phyloP scores from a whole-genome alignment of 2,797 vertebrate species.

The Tamandua tetradactyla region DNA sequence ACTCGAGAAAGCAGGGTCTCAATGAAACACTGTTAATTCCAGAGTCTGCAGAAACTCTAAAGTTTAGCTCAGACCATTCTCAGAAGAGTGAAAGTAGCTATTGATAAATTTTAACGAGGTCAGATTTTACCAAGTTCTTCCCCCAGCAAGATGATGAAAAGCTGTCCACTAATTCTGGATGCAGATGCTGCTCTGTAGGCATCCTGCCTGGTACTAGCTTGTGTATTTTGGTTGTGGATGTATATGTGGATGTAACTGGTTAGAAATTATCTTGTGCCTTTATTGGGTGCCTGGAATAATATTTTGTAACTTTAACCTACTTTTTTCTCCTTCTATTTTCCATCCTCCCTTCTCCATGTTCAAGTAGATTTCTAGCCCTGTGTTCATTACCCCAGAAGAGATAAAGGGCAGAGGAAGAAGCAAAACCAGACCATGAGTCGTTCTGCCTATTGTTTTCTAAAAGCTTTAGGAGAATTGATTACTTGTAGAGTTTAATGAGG shows the following conservation, averaged over 20 bases:
- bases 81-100: neutral
- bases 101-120: neutral
- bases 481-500: neutral
- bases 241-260: neutral
- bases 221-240: neutral
- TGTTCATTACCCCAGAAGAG: neutral
- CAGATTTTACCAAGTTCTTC: neutral
- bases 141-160: neutral
- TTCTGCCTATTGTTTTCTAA: neutral
- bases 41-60: neutral
- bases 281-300: neutral
- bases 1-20: neutral
- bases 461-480: neutral
- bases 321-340: neutral
- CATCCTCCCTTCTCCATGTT: neutral
- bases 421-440: neutral
- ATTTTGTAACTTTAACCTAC: neutral
- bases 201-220: neutral
- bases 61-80: neutral
- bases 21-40: neutral
- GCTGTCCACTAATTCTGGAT: neutral
- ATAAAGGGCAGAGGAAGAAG: neutral
- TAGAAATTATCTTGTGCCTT: neutral
- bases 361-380: neutral
- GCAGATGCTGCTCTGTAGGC: neutral